Base-by-base conservation (phyloP, 1,140 invertebrate species). In the Scaptomyza pallida region DNA sequence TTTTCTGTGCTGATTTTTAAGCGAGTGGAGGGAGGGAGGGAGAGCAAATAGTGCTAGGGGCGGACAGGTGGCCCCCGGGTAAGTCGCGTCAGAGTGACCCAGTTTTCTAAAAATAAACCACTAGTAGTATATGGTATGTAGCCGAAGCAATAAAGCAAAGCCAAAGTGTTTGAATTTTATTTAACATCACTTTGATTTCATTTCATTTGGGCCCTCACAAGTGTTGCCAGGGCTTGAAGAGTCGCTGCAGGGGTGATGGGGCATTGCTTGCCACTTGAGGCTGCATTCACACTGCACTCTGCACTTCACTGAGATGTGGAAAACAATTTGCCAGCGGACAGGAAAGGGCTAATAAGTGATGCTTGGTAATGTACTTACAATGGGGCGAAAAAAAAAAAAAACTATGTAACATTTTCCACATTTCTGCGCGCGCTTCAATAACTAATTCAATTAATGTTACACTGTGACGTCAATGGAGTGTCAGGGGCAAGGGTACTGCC, bases 121-220 rank as follows among this genome's bases (percentile, higher is more conserved):
- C 61, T 43, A n/a, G n/a, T n/a, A n/a, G 16, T 37, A 41, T 37
- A n/a, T n/a, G n/a, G 21, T 23, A 23, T 26, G 23, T 51, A 51
- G 52, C 12, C 17, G 35, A 3, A 63, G 68, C 60, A 51, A 68
- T 52, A 52, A 35, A 44, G 26, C 60, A 52, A 52, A 48, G 23
- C 30, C 26, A 72, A 72, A 72, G 70, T 69, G 63, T 56, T 72
- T 72, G 55, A 72, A 72, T 72, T 56, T 56, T 56, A 72, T 72
- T 72, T 72, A 68, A 72, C 64, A 72, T 61, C 64, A 68, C 40
- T 72, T 72, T 55, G 70, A 72, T 68, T 60, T 68, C 62, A 72
- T 72, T 68, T 48, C 50, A 50, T 43, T 68, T 59, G 35, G 35
- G 10, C 23, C 55, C 33, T 48, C 59, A 30, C 63, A 67, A 67